These are phyloP conservation scores for Chesias legatella DNA, from an alignment of 2,888 invertebrate species.

Conservation along the genomic window DNA sequence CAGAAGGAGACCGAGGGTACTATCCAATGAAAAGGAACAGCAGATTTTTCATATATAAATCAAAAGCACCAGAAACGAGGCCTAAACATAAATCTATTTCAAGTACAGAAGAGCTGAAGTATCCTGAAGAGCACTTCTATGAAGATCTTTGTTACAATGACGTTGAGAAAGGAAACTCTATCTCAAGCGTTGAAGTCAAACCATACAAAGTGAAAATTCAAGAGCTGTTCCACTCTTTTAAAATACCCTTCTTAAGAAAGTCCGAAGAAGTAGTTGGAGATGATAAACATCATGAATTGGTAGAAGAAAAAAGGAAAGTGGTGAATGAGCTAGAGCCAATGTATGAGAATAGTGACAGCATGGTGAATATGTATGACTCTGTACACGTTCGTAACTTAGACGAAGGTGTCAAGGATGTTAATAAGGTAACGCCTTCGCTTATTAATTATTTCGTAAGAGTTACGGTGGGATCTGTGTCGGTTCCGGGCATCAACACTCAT, in stretches of 20 bases:
- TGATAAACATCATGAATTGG: conserved; percentile 16
- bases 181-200: conserved; percentile 37
- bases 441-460: too few species aligned
- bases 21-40: conserved; percentile 63
- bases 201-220: conserved; percentile 65
- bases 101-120: conserved; percentile 49
- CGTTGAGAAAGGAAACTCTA: conserved; percentile 32
- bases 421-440: conserved; percentile 16
- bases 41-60: conserved; percentile 48
- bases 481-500: too few species aligned
- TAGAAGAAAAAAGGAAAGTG: conserved; percentile 26
- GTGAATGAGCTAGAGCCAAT: conserved; percentile 37
- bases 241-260: conserved; percentile 63
- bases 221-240: conserved; percentile 63
- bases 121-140: conserved; percentile 66
- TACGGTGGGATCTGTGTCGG: too few species aligned
- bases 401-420: conserved; percentile 2
- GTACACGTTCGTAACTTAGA: conserved; percentile 41
- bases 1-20: conserved; percentile 62
- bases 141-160: conserved; percentile 70
- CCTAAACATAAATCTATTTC: conserved; percentile 60
- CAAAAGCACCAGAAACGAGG: conserved; percentile 47
- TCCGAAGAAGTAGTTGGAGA: conserved; percentile 38
- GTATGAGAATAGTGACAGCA: conserved; percentile 59
- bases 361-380: conserved; percentile 66